These are phyloP conservation scores for Eidolon helvum DNA, from an alignment of 2,113 vertebrate species.

Conservation along the genomic window DNA sequence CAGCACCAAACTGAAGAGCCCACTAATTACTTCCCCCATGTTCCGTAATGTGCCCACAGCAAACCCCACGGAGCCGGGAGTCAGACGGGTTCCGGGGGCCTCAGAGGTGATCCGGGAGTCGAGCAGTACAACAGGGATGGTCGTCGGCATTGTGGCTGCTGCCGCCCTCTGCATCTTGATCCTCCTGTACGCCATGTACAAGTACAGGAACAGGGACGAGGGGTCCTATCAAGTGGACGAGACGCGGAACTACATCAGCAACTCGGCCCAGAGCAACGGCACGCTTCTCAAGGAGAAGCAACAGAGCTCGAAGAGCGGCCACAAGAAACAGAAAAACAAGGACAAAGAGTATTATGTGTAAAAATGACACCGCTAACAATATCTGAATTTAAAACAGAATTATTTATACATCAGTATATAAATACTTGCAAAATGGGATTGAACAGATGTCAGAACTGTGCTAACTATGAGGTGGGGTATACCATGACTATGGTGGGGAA, in stretches of 20 bases:
- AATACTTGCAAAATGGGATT: conserved; percentile 74
- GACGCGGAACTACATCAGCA: conserved; percentile 99
- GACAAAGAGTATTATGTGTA: conserved; percentile 99
- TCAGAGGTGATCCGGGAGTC: conserved; percentile 99
- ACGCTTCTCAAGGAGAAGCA: conserved; percentile 98
- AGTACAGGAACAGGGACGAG: conserved; percentile 99
- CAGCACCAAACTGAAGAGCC: conserved; percentile 98
- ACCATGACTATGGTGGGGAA: conserved; percentile 87
- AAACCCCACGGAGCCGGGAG: conserved; percentile 99
- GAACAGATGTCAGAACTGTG: conserved; percentile 82
- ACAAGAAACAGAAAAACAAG: conserved; percentile 99
- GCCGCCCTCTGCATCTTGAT: conserved; percentile 99
- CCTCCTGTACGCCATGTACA: conserved; percentile 99
- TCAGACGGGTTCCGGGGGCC: conserved; percentile 98
- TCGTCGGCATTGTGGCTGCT: conserved; percentile 99
- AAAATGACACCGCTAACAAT: conserved; percentile 70
- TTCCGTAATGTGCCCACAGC: conserved; percentile 99
- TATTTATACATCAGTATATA: conserved; percentile 82
- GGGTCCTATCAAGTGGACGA: conserved; percentile 99
- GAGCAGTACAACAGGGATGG: conserved; percentile 99
- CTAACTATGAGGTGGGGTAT: conserved; percentile 79
- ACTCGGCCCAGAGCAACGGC: conserved; percentile 99
- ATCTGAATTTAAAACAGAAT: conserved; percentile 73
- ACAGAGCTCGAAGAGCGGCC: conserved; percentile 94
- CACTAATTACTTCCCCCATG: conserved; percentile 99